Percentiles rank a stretch among this genome's conserved stretches.
These are phyloP conservation scores for Zaprionus gabonicus DNA, from an alignment of 1,140 invertebrate genomes.

Conservation along the genomic window DNA sequence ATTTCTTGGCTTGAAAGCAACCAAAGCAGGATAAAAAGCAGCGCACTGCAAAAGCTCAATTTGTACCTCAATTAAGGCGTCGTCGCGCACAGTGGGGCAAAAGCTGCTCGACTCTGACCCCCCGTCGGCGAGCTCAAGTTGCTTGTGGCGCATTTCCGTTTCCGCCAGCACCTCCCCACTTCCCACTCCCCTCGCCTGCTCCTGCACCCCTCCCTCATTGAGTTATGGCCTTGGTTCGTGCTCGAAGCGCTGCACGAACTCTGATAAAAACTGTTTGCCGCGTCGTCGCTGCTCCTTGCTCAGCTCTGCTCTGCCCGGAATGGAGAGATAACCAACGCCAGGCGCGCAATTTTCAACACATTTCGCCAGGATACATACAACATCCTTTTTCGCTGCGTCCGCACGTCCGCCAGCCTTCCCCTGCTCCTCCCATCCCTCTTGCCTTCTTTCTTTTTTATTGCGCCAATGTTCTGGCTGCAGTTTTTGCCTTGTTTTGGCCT, in stretches of 20 bases:
- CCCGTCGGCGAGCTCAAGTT: conserved; percentile 16
- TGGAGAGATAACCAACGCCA: conserved; percentile 79
- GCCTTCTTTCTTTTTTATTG: conserved; percentile 73
- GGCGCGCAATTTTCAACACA: conserved; percentile 77
- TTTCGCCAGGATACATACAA: conserved; percentile 60
- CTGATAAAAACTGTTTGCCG: conserved; percentile 77
- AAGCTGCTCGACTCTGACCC: conserved; percentile 26
- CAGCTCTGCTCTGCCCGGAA: conserved; percentile 52
- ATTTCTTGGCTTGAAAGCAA: conserved; percentile 37
- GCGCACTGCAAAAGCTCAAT: conserved; percentile 70
- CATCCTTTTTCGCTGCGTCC: conserved; percentile 58
- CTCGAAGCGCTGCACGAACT: conserved; percentile 73
- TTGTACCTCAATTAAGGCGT: conserved; percentile 83
- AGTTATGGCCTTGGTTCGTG: conserved; percentile 74
- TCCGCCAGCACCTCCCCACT: conserved; percentile 29
- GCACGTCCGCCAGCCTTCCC: background rate
- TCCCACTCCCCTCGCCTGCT: background rate
- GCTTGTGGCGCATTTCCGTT: conserved; percentile 77
- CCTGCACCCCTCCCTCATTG: conserved; percentile 34
- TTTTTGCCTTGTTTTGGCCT: conserved; percentile 41
- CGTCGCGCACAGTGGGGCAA: conserved; percentile 71
- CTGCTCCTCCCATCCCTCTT: conserved; percentile 21
- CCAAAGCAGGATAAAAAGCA: conserved; percentile 16
- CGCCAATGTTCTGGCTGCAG: conserved; percentile 76
- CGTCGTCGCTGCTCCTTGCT: background rate